These are phyloP conservation scores for Mobula birostris DNA, from an alignment of 2,113 vertebrate genomes.

Conservation along the genomic window DNA sequence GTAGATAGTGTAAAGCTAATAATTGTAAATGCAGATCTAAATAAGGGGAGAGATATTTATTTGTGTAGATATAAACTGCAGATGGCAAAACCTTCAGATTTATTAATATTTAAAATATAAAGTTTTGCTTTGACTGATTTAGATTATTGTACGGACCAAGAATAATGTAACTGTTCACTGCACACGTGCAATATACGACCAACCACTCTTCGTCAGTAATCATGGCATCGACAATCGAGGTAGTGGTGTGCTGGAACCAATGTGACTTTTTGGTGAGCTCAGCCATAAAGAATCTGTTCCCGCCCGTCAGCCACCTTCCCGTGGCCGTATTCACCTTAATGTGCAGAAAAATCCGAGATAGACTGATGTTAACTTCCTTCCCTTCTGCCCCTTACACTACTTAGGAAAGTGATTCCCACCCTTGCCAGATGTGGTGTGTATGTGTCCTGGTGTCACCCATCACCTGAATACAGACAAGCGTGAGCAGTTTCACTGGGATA, in stretches of 20 bases:
- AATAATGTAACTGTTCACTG: conserved; percentile 57
- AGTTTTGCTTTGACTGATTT: conserved; percentile 57
- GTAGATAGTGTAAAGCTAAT: conserved; percentile 77
- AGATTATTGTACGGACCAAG: conserved; percentile 71
- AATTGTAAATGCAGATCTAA: conserved; percentile 67
- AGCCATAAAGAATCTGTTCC: neutral
- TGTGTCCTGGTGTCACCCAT: neutral
- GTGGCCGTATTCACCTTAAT: neutral
- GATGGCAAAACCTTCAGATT: conserved; percentile 67
- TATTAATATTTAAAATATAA: conserved; percentile 69
- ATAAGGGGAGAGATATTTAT: conserved; percentile 79
- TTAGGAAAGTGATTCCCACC: neutral
- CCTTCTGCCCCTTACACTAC: neutral
- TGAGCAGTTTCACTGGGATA: neutral
- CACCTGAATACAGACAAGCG: too few species aligned
- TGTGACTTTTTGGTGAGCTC: conserved; percentile 14
- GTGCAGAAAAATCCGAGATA: neutral
- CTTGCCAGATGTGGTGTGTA: neutral
- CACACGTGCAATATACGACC: conserved; percentile 59
- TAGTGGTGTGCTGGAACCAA: conserved; percentile 36
- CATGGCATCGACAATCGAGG: conserved; percentile 63
- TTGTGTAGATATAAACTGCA: conserved; percentile 67
- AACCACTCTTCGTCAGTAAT: conserved; percentile 41
- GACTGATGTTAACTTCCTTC: neutral
- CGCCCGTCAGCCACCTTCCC: neutral